Evolutionary conservation across 1,140 invertebrate genomes (phyloP).

Genomic region (Apis florea): DNA sequence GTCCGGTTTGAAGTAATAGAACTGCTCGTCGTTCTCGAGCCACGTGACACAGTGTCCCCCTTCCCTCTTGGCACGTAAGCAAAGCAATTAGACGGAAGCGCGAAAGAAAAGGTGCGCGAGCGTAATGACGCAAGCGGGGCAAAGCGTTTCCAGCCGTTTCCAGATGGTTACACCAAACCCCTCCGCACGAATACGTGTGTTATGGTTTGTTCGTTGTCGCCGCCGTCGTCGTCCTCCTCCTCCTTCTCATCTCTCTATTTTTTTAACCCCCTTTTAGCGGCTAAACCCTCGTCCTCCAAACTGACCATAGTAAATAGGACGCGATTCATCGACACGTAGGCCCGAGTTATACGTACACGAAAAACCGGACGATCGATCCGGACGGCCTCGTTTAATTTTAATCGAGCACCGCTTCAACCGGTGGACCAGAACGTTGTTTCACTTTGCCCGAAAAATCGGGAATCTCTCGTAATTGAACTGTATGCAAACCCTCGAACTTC

Average conservation of each 20-base stretch:
- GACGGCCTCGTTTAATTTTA: conserved; percentile 44
- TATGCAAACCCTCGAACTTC: neutral
- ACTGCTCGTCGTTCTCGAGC: conserved; percentile 14
- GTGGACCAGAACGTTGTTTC: neutral
- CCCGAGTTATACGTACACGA: conserved; percentile 15
- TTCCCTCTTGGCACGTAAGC: conserved; percentile 46
- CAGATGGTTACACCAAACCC: conserved; percentile 64
- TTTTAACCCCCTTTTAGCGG: conserved; percentile 18
- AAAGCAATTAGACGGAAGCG: conserved; percentile 62
- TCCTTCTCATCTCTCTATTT: conserved; percentile 2
- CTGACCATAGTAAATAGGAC: conserved; percentile 48
- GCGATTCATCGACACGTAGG: conserved; percentile 39
- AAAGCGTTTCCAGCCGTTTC: conserved; percentile 68
- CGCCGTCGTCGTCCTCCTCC: neutral
- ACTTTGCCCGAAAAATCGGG: conserved; percentile 26
- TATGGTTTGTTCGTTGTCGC: neutral
- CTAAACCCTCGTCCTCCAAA: conserved; percentile 35
- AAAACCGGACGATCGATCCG: conserved; percentile 38
- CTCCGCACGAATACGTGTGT: conserved; percentile 35
- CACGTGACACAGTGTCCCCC: conserved; percentile 47
- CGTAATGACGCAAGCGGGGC: conserved; percentile 46
- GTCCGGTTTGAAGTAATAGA: conserved; percentile 44
- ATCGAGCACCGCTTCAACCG: conserved; percentile 23
- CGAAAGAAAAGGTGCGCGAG: conserved; percentile 48
- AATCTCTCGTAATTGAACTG: conserved; percentile 33